Conservation (phyloP, 2,797 vertebrate species). For the Pyrocephalus nanus region DNA sequence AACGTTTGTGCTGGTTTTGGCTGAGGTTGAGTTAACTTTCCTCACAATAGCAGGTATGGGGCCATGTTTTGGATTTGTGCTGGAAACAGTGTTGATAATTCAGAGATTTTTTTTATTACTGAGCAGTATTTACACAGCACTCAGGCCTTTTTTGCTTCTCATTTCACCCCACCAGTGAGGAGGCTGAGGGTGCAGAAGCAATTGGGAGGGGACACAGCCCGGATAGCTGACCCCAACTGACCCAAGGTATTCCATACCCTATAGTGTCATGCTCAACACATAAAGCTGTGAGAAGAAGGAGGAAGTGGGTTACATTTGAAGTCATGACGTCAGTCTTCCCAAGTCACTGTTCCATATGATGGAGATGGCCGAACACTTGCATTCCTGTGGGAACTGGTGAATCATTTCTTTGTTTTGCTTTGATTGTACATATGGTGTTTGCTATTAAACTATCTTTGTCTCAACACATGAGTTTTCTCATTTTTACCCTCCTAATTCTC, state of each 20-base stretch:
- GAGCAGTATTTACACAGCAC: too few species aligned
- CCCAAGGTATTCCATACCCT: too few species aligned
- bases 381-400: fast-evolving
- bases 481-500: not conserved
- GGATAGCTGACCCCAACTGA: too few species aligned
- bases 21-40: not conserved
- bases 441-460: not conserved
- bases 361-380: not conserved
- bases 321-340: not conserved
- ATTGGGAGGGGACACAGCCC: too few species aligned
- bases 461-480: not conserved
- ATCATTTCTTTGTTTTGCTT: not conserved
- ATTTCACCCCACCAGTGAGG: too few species aligned
- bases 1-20: not conserved
- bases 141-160: too few species aligned
- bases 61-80: not conserved
- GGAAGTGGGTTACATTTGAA: not conserved
- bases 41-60: not conserved
- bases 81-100: too few species aligned
- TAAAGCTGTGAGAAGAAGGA: not conserved
- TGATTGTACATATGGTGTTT: not conserved
- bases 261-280: not conserved
- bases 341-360: fast-evolving
- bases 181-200: too few species aligned
- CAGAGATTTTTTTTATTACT: too few species aligned